A percentile compares a stretch with the other conserved stretches of the same genome.
Evolutionary conservation across 2,888 invertebrate genomes (phyloP).

Genomic region (Seladonia tumulorum): DNA sequence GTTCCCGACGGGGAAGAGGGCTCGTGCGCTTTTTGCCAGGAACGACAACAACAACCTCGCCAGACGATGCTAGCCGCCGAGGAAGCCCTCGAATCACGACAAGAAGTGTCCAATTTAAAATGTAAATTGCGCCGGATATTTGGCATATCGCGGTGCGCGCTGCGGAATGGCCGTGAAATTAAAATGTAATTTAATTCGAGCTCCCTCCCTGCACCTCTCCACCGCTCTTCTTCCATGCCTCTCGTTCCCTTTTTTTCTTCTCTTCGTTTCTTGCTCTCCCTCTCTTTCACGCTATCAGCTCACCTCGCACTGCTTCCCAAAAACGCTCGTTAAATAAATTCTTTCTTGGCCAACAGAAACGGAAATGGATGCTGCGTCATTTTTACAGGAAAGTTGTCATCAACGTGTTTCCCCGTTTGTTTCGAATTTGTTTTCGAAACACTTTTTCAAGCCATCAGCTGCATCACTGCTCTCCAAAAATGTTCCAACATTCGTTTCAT

Average conservation of each 20-base stretch:
- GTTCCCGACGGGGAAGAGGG: constrained; percentile 13
- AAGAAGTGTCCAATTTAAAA: constrained; percentile 82
- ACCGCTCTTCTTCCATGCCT: neutral
- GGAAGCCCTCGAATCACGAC: constrained; percentile 56
- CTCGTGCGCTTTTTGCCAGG: constrained; percentile 31
- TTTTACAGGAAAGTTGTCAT: neutral
- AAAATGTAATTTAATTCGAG: constrained; percentile 83
- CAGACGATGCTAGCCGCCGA: constrained; percentile 32
- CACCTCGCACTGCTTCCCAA: neutral
- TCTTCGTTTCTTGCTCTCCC: neutral
- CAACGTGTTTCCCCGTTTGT: neutral
- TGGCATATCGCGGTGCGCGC: constrained; percentile 74
- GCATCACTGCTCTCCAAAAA: neutral
- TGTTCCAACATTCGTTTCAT: neutral
- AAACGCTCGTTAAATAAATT: neutral
- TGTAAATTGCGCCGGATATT: constrained; percentile 81
- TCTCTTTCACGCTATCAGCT: neutral
- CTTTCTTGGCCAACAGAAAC: neutral
- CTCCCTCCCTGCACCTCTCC: constrained; percentile 16
- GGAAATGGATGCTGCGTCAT: too few relatives aligned
- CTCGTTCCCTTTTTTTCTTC: constrained; percentile 24
- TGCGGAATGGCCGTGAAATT: constrained; percentile 81
- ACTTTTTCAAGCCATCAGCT: neutral
- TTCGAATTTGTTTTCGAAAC: neutral
- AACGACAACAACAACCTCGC: constrained; percentile 32